These are phyloP conservation scores for Tuta absoluta DNA, from an alignment of 2,888 invertebrate species.

Conservation along the genomic window DNA sequence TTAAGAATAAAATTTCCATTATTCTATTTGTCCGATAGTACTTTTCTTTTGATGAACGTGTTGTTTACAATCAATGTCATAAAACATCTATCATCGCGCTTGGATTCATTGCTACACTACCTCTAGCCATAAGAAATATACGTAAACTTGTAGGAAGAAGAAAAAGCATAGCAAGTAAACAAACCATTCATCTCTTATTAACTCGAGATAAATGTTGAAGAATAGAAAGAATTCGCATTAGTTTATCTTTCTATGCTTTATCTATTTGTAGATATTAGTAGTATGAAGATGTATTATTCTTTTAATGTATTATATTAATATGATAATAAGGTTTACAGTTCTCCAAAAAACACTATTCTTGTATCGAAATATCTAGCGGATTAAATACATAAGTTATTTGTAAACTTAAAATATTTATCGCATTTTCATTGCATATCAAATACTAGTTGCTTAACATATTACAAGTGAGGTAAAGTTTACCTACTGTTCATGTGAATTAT, in stretches of 20 bases:
- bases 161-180: slow-evolving; percentile 15
- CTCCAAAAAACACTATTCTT: slow-evolving; percentile 12
- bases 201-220: background rate
- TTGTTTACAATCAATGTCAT: background rate
- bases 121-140: slow-evolving; percentile 17
- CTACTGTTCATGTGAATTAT: background rate
- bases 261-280: slow-evolving; percentile 16
- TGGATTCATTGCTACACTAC: slow-evolving; percentile 25
- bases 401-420: slow-evolving; percentile 6
- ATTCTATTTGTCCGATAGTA: background rate
- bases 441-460: slow-evolving; percentile 5
- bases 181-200: background rate
- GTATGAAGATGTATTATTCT: slow-evolving; percentile 16
- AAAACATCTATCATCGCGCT: slow-evolving; percentile 20
- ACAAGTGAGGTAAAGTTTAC: background rate
- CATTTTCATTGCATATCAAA: slow-evolving; percentile 10
- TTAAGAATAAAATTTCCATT: background rate
- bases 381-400: background rate
- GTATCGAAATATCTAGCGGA: slow-evolving; percentile 15
- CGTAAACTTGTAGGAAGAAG: slow-evolving; percentile 10
- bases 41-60: background rate
- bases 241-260: slow-evolving; percentile 5
- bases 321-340: slow-evolving; percentile 2
- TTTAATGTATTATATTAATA: slow-evolving; percentile 12
- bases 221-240: background rate